Base-by-base conservation (phyloP, 2,113 vertebrate genomes). In the Mustelus asterias region DNA sequence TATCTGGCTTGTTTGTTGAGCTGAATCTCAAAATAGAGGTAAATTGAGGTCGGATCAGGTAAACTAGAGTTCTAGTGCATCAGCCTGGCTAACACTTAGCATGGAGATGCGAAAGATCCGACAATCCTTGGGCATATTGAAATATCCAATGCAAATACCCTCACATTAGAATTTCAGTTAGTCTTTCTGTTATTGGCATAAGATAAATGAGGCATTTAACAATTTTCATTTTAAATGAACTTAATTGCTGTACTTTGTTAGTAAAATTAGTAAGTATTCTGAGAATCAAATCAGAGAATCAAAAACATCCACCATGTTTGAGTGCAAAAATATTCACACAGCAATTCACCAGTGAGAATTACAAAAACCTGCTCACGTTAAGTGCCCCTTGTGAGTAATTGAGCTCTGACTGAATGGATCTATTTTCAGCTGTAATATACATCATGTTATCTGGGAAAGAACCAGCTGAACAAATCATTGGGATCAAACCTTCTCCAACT, bases 251-350 rank as follows among this genome's bases (percentile, higher is more conserved):
- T 33, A 70, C 41, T 44, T 44, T 76, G 67, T 95, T 95, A 72
- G 67, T 94, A 29, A 95, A 95, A 95, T 95, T 69, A 72, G 37
- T 95, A 54, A 54, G 69, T 33, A 48, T 60, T 95, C 41, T 54
- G 94, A 95, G 69, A 76, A 76, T 95, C 94, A 95, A 95, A 72
- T 95, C 94, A 95, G 94, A 95, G 72, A 44, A 94, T 94, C 22
- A 70, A 94, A 95, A 54, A 76, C 67, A 72, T 29, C 24, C 24
- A 95, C 94, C 72, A 95, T 65, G 69, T 95, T 72, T 95, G 44
- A 95, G 44, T 72, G 67, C 13, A 54, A 72, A 48, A 72, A 90
- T 54, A 72, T 95, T 95, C 69, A 26, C 93, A 54, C 94, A 33
- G 44, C 72, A 69, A 95, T 95, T 72, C 94, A 95, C 65, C 72